phyloP scores from a whole-genome alignment of 1,140 invertebrate genomes.

The Megalopta genalis region DNA sequence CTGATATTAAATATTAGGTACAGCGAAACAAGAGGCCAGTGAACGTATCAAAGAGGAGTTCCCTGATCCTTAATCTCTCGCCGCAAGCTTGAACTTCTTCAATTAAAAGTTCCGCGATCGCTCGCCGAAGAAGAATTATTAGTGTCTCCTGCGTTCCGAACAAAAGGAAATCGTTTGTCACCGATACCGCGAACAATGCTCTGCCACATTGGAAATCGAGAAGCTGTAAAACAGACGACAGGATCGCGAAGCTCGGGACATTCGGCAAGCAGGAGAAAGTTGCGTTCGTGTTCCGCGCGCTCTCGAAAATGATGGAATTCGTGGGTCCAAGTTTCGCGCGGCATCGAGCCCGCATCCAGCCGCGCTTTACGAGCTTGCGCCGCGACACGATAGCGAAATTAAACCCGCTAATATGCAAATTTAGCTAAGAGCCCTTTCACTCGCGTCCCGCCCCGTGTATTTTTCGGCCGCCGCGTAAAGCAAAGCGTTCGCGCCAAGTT shows the following conservation, averaged over 20 bases:
- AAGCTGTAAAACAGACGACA: neutral
- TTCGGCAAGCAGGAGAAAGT: neutral
- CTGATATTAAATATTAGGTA: too few relatives aligned
- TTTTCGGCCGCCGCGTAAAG: neutral
- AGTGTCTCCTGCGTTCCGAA: neutral
- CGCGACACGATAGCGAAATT: conserved; percentile 26
- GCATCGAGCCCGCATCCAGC: conserved; percentile 13
- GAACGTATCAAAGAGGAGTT: neutral
- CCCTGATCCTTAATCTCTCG: neutral
- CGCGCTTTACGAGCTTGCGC: conserved; percentile 5
- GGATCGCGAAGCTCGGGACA: neutral
- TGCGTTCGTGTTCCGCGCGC: too few relatives aligned
- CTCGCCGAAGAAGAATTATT: neutral
- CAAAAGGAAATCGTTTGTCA: neutral
- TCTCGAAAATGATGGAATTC: neutral
- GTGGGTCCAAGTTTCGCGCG: too few relatives aligned
- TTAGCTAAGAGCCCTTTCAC: conserved; percentile 10
- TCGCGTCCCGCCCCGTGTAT: neutral
- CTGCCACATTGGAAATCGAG: neutral
- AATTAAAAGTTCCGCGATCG: neutral
- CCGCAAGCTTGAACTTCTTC: neutral
- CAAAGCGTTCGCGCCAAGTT: neutral
- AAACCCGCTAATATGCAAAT: neutral
- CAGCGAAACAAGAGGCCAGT: too few relatives aligned
- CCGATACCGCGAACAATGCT: neutral